These are phyloP conservation scores for Hemitrygon akajei DNA, from an alignment of 2,797 vertebrate genomes.

Conservation along the genomic window DNA sequence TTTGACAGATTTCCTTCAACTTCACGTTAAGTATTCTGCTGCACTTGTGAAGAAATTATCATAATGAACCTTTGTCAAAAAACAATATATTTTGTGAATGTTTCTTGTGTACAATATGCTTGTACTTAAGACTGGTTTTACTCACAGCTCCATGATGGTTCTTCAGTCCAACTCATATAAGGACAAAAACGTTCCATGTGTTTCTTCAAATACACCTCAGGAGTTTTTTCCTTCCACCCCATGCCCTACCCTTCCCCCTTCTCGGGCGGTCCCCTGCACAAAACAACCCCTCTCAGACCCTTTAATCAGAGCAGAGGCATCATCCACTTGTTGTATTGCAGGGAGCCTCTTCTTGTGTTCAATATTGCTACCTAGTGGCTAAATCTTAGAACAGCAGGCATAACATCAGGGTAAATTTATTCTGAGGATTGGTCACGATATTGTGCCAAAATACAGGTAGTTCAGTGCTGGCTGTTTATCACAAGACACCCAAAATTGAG, in stretches of 20 bases:
- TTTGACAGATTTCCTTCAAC: not conserved
- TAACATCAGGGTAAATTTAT: not conserved
- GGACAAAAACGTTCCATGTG: not conserved
- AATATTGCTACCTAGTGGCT: conserved; percentile 11
- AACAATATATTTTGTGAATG: not conserved
- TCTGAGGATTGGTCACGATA: not conserved
- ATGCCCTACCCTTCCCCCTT: too few relatives aligned
- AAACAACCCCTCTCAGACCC: too few relatives aligned
- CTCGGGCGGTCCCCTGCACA: too few relatives aligned
- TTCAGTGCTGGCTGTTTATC: not conserved
- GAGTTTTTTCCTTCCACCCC: not conserved
- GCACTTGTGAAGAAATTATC: not conserved
- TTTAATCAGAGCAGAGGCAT: not conserved
- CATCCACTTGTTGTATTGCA: not conserved
- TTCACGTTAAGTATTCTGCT: not conserved
- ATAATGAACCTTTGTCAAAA: not conserved
- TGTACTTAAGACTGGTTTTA: not conserved
- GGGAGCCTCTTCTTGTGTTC: not conserved
- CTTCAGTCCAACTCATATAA: not conserved
- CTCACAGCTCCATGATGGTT: not conserved
- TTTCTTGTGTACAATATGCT: not conserved
- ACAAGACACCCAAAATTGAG: not conserved
- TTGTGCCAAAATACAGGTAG: not conserved
- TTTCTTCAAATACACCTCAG: not conserved
- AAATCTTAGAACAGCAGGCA: not conserved